These are phyloP conservation scores for Balearica regulorum DNA, from an alignment of 2,797 vertebrate genomes.

Conservation along the genomic window DNA sequence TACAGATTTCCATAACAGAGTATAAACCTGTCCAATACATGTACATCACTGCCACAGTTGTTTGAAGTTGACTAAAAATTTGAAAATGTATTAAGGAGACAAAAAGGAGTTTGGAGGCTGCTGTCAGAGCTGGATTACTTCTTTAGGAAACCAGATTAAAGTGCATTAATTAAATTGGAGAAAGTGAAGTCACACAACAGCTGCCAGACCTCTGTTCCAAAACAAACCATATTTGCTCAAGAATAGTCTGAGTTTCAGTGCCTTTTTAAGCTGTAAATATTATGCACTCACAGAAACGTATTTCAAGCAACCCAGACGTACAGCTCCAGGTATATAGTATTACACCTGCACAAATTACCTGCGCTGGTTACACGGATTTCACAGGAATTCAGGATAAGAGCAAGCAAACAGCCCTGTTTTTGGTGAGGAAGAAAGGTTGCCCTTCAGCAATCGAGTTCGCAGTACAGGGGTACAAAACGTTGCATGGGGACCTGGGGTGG, in stretches of 20 bases:
- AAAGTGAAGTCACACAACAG: neutral
- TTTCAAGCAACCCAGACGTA: neutral
- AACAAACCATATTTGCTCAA: neutral
- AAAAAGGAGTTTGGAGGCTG: neutral
- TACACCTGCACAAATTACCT: neutral
- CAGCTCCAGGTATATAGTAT: too few relatives aligned
- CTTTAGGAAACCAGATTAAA: neutral
- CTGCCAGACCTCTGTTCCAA: neutral
- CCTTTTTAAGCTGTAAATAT: neutral
- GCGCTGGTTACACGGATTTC: neutral
- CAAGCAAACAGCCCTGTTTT: neutral
- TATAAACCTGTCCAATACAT: neutral
- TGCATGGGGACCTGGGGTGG: too few relatives aligned
- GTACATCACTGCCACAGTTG: too few relatives aligned
- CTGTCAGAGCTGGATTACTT: neutral
- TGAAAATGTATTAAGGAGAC: too few relatives aligned
- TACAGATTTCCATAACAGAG: neutral
- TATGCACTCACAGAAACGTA: neutral
- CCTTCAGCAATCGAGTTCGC: rapidly evolving
- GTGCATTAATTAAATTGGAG: neutral
- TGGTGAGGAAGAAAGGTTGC: too few relatives aligned
- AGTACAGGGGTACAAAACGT: neutral
- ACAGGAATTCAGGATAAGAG: neutral
- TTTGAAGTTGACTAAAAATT: neutral
- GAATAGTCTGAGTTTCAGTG: neutral